Base-by-base conservation (phyloP, 2,888 invertebrate species). In the Synanthedon tipuliformis region DNA sequence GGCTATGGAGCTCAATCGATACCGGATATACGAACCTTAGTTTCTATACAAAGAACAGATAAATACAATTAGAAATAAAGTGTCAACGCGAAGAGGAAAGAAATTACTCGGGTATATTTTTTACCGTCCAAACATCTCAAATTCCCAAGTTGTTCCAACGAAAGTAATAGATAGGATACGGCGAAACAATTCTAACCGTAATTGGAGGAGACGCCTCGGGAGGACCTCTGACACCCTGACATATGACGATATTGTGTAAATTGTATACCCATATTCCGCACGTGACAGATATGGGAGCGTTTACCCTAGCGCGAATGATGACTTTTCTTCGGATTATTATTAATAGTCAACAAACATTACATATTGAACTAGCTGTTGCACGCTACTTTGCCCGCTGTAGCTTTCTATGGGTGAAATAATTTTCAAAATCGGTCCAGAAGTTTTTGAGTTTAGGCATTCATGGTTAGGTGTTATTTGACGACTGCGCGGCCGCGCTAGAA, bases 241-340 rank as follows among this genome's bases (percentile, higher is more conserved):
- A 70, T 78, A 81, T 81, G 78, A 78, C 78, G 73, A 81, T 81
- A 81, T 79, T 79, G 78, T 81, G 79, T 73, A 80, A 81, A 82
- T 81, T 75, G 75, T 74, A 77, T 75, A 65, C 65, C 63, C 69
- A 70, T 74, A 71, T 70, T 69, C 68, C 63, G 69, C 65, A 70
- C 70, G 75, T 74, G 75, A 71, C 73, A 60, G 60, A 58, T 60
- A 66, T 63, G 58, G 60, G 64, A 55, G 60, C 54, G 57, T 56
- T 59, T 57, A 62, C 66, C 68, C 65, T 58, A 12, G 45, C 45
- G 45, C n/a, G 45, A 45, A n/a, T 45, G 45, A 45, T 45, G 45
- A 34, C 7, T 45, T 45, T 45, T 45, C 45, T 45, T 45, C 13
- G 7, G 45, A 45, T 34, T 34, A 34, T 34, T 34, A 34, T 34